These are phyloP conservation scores for Prionailurus bengalensis DNA, from an alignment of 2,113 vertebrate species.

Conservation along the genomic window DNA sequence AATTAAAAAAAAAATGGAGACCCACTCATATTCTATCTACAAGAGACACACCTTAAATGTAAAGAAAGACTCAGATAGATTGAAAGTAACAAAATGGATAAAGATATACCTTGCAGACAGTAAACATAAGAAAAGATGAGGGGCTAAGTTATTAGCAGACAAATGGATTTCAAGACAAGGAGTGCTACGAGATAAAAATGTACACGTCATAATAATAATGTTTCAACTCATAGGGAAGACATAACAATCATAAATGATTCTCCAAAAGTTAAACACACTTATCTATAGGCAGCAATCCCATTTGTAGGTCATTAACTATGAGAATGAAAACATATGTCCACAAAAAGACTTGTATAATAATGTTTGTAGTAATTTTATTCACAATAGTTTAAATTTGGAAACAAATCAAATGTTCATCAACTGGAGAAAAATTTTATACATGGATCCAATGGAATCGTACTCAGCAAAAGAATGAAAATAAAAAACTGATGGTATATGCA, in stretches of 20 bases:
- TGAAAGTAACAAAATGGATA: neutral
- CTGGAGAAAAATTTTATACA: neutral
- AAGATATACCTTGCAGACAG: neutral
- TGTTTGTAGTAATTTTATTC: neutral
- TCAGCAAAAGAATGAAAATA: neutral
- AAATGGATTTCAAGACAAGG: neutral
- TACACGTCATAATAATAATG: neutral
- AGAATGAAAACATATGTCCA: neutral
- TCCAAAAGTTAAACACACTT: neutral
- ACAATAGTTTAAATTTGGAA: neutral
- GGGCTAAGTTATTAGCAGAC: neutral
- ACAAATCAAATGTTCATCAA: neutral
- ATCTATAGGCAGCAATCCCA: neutral
- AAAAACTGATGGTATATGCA: neutral
- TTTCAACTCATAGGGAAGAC: neutral
- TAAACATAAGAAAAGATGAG: neutral
- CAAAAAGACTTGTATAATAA: neutral
- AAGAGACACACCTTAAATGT: neutral
- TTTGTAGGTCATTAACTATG: neutral
- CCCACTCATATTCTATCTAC: neutral
- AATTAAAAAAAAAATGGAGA: neutral
- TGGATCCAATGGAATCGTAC: neutral
- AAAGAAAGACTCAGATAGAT: constrained; percentile 5
- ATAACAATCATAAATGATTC: neutral
- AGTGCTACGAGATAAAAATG: neutral